Conservation (phyloP, 2,113 vertebrate genomes). For the Tetraodon nigroviridis region DNA sequence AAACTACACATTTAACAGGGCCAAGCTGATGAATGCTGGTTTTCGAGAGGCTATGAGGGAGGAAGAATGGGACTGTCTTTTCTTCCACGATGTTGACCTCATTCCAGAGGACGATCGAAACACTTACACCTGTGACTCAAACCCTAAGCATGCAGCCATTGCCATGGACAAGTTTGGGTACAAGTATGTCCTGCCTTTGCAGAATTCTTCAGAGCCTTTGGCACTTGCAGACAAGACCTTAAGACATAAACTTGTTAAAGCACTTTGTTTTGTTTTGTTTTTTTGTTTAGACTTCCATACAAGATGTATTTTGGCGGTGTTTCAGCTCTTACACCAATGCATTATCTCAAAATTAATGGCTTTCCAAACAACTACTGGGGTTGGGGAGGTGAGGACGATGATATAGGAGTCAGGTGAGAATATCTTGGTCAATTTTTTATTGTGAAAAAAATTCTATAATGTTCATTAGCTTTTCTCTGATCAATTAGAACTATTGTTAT, state of each 20-base stretch:
- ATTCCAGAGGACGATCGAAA: slow-evolving; percentile 81
- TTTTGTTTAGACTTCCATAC: slow-evolving; percentile 73
- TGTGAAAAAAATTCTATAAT: too few species aligned
- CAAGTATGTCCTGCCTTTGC: slow-evolving; percentile 60
- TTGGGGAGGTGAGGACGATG: slow-evolving; percentile 80
- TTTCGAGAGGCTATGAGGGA: slow-evolving; percentile 84
- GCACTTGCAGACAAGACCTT: not conserved
- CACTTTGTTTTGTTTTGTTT: not conserved
- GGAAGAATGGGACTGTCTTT: slow-evolving; percentile 81
- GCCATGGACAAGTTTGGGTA: slow-evolving; percentile 86
- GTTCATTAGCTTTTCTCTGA: too few species aligned
- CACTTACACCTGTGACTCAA: slow-evolving; percentile 72
- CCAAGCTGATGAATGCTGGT: slow-evolving; percentile 79
- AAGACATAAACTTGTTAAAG: not conserved
- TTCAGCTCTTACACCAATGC: slow-evolving; percentile 74
- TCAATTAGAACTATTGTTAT: too few species aligned
- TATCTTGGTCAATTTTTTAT: not conserved
- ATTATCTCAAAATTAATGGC: slow-evolving; percentile 81
- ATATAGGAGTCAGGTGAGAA: slow-evolving; percentile 76
- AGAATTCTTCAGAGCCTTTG: not conserved
- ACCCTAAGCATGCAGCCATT: slow-evolving; percentile 78
- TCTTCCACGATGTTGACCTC: slow-evolving; percentile 82
- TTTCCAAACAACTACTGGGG: slow-evolving; percentile 83
- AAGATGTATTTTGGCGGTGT: slow-evolving; percentile 79
- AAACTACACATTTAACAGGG: slow-evolving; percentile 76